phyloP scores from a whole-genome alignment of 2,113 vertebrate genomes.

The Addax nasomaculatus region DNA sequence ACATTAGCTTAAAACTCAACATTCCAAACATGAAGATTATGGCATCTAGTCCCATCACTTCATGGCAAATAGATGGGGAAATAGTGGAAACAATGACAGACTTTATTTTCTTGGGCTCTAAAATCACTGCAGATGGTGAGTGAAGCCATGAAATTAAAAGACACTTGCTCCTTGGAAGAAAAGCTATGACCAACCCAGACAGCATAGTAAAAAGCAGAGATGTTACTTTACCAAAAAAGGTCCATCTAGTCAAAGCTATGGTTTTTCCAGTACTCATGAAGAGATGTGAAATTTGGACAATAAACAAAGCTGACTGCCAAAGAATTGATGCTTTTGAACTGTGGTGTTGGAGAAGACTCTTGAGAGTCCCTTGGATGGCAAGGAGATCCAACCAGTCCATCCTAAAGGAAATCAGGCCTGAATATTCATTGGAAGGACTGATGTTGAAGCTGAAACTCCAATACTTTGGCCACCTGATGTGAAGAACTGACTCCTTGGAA shows the following conservation, averaged over 20 bases:
- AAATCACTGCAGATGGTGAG: neutral
- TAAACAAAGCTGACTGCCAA: neutral
- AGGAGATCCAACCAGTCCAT: neutral
- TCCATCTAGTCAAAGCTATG: neutral
- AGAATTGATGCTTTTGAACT: neutral
- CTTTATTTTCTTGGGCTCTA: neutral
- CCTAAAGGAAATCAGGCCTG: neutral
- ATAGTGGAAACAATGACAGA: neutral
- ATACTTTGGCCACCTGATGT: neutral
- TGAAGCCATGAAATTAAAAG: neutral
- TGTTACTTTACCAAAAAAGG: neutral
- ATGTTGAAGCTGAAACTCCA: neutral
- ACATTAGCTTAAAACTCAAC: neutral
- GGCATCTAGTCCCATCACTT: neutral
- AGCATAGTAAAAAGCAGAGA: neutral
- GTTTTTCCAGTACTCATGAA: neutral
- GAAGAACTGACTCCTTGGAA: neutral
- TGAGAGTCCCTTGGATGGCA: neutral
- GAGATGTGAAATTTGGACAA: neutral
- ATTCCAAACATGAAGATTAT: neutral
- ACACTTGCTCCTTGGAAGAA: neutral
- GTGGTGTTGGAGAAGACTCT: neutral
- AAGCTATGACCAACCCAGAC: neutral
- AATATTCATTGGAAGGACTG: neutral
- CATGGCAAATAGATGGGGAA: neutral